Conservation (phyloP, 2,797 vertebrate genomes). For the Hippocampus kuda region DNA sequence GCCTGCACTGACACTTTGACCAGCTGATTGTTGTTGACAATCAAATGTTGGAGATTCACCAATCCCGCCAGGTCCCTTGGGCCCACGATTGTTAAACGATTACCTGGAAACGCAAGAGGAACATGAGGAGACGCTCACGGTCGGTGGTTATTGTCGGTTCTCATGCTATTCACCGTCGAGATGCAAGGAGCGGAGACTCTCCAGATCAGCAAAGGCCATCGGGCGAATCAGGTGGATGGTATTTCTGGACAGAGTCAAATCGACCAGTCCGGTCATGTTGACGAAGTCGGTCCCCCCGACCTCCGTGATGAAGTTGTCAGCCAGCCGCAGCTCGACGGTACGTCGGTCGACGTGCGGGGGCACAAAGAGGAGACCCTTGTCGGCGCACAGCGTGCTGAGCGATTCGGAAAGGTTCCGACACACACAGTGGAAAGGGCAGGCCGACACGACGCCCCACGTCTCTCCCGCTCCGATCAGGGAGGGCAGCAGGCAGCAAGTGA, state of each 20-base stretch:
- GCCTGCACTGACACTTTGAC: conserved; percentile 68
- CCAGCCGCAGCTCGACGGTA: conserved; percentile 84
- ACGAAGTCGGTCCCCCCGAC: conserved; percentile 78
- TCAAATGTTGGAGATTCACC: conserved; percentile 85
- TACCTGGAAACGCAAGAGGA: conserved; percentile 48
- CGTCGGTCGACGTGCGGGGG: conserved; percentile 85
- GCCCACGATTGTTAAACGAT: conserved; percentile 73
- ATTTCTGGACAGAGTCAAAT: conserved; percentile 84
- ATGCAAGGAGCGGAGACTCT: conserved; percentile 83
- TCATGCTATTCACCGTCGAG: conserved; percentile 64
- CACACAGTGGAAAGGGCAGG: conserved; percentile 85
- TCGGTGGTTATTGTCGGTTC: neutral
- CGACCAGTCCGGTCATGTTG: conserved; percentile 87
- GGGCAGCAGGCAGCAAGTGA: conserved; percentile 65
- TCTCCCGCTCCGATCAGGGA: conserved; percentile 68
- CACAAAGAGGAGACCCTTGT: conserved; percentile 86
- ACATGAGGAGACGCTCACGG: neutral
- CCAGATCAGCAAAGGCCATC: conserved; percentile 79
- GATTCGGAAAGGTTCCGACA: conserved; percentile 90
- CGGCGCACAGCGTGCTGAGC: conserved; percentile 85
- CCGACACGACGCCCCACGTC: conserved; percentile 74
- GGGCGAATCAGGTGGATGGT: conserved; percentile 79
- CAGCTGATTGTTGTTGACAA: conserved; percentile 87
- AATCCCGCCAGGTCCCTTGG: conserved; percentile 77
- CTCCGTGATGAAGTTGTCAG: conserved; percentile 85